These are phyloP conservation scores for Megaleporinus macrocephalus DNA, from an alignment of 2,113 vertebrate genomes.

Conservation along the genomic window DNA sequence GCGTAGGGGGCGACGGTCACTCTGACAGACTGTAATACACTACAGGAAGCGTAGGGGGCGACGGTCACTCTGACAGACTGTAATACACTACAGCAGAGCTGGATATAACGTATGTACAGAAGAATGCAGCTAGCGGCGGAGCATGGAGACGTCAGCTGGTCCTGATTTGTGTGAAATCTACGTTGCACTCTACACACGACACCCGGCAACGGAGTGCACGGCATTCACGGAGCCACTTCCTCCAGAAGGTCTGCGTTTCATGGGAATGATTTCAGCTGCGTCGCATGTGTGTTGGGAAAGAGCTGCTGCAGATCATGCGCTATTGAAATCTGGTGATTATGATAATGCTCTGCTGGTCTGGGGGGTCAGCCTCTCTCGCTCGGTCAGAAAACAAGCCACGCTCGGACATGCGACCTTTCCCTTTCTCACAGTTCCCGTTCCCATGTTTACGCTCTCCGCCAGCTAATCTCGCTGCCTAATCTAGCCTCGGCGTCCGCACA, in stretches of 20 bases:
- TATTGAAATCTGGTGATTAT: neutral
- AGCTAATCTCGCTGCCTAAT: conserved; percentile 34
- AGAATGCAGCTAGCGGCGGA: no score
- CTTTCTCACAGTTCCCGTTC: neutral
- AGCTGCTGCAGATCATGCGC: neutral
- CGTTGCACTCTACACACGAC: neutral
- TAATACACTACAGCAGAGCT: neutral
- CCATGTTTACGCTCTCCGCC: conserved; percentile 10
- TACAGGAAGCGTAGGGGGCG: no score
- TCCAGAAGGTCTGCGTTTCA: no score
- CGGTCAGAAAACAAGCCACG: neutral
- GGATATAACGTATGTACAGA: no score
- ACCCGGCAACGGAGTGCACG: no score
- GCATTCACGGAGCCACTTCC: no score
- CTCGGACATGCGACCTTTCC: neutral
- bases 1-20: no score
- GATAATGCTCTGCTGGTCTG: neutral
- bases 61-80: no score
- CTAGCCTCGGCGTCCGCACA: conserved; percentile 25
- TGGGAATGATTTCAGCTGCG: no score
- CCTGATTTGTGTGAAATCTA: neutral
- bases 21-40: neutral
- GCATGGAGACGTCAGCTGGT: no score
- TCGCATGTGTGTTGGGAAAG: no score
- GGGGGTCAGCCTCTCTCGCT: no score